Evolutionary conservation across 2,797 vertebrate species (phyloP).

Genomic region (Anisognathus igniventris): DNA sequence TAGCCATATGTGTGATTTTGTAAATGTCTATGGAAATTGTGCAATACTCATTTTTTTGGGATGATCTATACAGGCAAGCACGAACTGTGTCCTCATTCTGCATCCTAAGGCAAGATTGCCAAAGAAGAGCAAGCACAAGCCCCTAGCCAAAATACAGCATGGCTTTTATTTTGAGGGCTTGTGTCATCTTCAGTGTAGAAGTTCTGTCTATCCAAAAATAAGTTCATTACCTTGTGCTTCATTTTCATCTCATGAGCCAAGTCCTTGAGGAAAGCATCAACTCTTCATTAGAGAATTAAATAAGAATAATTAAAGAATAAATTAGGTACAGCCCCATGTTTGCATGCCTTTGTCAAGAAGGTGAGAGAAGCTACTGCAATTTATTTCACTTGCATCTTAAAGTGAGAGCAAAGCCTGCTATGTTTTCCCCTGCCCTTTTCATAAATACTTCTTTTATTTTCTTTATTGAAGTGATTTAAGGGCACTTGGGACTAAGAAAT

Average conservation of each 20-base stretch:
- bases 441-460: not conserved
- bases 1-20: not conserved
- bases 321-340: not conserved
- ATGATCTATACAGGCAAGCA: not conserved
- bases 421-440: not conserved
- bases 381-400: not conserved
- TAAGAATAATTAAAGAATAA: not conserved
- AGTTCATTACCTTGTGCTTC: not conserved
- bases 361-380: not conserved
- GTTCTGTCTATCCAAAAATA: not conserved
- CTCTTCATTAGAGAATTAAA: not conserved
- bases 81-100: not conserved
- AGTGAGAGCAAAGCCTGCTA: not conserved
- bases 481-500: constrained; percentile 28
- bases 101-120: not conserved
- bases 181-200: not conserved
- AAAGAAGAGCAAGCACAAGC: not conserved
- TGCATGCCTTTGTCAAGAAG: not conserved
- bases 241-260: not conserved
- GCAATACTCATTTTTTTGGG: not conserved
- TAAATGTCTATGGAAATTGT: constrained; percentile 11
- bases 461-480: constrained; percentile 33
- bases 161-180: not conserved
- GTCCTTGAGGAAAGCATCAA: not conserved
- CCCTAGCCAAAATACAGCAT: not conserved